Percentiles rank a stretch among this genome's conserved stretches.
phyloP scores from a whole-genome alignment of 2,113 vertebrate genomes.

The Ceyx melanurus region DNA sequence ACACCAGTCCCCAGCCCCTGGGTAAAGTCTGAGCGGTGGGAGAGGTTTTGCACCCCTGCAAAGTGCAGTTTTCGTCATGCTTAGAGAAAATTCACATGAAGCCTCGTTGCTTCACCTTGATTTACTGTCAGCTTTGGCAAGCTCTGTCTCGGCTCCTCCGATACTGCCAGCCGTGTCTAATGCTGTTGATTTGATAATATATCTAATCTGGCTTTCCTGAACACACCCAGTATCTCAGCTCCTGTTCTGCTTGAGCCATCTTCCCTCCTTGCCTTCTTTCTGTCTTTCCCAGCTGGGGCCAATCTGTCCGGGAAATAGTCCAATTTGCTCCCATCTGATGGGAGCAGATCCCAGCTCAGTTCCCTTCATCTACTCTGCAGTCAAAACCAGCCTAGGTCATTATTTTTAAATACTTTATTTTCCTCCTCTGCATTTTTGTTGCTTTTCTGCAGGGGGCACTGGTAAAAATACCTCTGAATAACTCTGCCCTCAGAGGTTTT shows the following conservation, averaged over 20 bases:
- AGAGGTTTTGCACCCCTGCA: neutral
- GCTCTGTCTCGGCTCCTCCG: neutral
- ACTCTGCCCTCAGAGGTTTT: neutral
- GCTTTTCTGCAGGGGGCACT: neutral
- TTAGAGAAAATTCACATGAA: neutral
- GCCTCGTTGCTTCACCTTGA: slow-evolving; percentile 21
- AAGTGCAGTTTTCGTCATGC: neutral
- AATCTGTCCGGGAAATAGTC: slow-evolving; percentile 59
- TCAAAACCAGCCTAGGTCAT: slow-evolving; percentile 31
- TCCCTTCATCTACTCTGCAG: slow-evolving; percentile 12
- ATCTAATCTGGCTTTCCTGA: slow-evolving; percentile 50
- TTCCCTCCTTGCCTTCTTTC: slow-evolving; percentile 35
- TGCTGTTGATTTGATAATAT: slow-evolving; percentile 57
- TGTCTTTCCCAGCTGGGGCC: slow-evolving; percentile 56
- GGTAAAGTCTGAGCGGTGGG: neutral
- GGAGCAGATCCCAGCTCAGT: slow-evolving; percentile 19
- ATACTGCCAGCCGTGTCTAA: neutral
- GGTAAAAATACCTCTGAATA: neutral
- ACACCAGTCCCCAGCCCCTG: neutral
- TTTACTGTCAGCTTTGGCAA: slow-evolving; percentile 16
- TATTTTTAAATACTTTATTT: slow-evolving; percentile 39
- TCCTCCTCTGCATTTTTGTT: slow-evolving; percentile 2
- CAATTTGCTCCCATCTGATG: slow-evolving; percentile 63
- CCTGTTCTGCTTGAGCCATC: slow-evolving; percentile 48
- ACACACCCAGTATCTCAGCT: neutral